These are phyloP conservation scores for Tachypleus tridentatus DNA, from an alignment of 1,140 invertebrate genomes.

Conservation along the genomic window DNA sequence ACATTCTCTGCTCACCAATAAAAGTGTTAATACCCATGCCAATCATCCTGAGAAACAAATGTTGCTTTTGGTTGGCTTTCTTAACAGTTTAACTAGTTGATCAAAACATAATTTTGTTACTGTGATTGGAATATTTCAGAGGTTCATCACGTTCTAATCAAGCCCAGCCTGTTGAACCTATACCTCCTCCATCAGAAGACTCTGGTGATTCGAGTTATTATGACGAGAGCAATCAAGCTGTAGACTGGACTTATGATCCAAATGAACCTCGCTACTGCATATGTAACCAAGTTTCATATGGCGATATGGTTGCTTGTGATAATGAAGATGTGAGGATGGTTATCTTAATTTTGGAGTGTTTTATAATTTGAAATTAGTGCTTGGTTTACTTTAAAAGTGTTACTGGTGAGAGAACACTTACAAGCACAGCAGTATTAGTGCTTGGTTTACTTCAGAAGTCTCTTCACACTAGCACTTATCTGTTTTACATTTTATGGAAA, in stretches of 20 bases:
- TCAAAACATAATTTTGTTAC: too few relatives aligned
- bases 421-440: too few relatives aligned
- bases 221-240: constrained; percentile 28
- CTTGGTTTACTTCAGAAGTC: constrained; percentile 20
- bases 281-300: constrained; percentile 96
- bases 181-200: constrained; percentile 34
- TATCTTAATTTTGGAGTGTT: constrained; percentile 4
- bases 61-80: too few relatives aligned
- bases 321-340: constrained; percentile 69
- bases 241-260: constrained; percentile 42
- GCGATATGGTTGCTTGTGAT: constrained; percentile 98
- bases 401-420: too few relatives aligned
- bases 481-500: too few relatives aligned
- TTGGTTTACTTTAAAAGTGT: constrained; percentile 5
- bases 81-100: too few relatives aligned
- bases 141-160: background rate
- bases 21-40: too few relatives aligned
- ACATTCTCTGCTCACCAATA: too few relatives aligned
- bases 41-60: too few relatives aligned
- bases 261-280: constrained; percentile 88
- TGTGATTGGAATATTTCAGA: too few relatives aligned
- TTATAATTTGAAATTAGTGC: constrained; percentile 14
- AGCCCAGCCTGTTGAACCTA: background rate
- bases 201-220: constrained; percentile 31
- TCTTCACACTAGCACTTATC: background rate